phyloP scores from a whole-genome alignment of 2,797 vertebrate genomes.

The Peromyscus aztecus region DNA sequence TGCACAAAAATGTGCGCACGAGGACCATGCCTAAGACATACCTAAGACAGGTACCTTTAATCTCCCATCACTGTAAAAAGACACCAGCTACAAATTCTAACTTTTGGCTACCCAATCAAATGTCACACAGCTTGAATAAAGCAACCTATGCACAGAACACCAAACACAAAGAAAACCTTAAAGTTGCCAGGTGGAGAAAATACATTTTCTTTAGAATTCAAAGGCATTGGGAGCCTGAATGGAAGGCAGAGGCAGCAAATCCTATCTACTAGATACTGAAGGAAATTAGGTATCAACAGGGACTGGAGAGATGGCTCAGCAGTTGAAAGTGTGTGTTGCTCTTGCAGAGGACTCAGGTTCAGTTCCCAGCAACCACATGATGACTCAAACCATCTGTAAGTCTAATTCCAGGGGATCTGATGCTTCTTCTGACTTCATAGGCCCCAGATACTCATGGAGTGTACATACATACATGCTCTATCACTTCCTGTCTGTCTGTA shows the following conservation, averaged over 20 bases:
- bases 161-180: slow-evolving; percentile 18
- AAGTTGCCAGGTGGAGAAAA: background rate
- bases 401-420: too few relatives aligned
- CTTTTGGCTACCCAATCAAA: background rate
- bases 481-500: too few relatives aligned
- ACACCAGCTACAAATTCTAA: background rate
- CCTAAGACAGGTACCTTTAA: background rate
- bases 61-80: background rate
- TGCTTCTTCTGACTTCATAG: background rate
- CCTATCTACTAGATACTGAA: background rate
- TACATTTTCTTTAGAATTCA: background rate
- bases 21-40: background rate
- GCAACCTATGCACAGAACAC: background rate
- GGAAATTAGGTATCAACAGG: background rate
- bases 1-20: background rate
- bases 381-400: background rate
- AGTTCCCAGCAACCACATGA: background rate
- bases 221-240: background rate
- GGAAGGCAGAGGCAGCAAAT: background rate
- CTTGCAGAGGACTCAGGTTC: background rate
- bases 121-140: background rate
- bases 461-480: background rate
- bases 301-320: background rate
- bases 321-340: background rate
- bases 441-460: background rate